Conservation (phyloP, 2,888 invertebrate species). For the Ferdinandea cuprea region DNA sequence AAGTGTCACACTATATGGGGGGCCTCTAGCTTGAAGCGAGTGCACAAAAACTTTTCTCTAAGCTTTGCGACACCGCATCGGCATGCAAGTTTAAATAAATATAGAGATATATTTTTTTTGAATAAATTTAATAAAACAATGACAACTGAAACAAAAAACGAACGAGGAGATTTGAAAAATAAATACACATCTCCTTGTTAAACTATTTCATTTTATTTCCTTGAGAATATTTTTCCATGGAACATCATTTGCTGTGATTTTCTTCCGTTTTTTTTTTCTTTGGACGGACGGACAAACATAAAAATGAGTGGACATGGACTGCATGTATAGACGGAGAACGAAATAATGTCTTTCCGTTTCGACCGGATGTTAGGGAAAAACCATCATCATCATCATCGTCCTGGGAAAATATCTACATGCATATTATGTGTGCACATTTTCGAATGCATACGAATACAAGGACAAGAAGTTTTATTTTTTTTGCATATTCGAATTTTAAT, state of each 20-base stretch:
- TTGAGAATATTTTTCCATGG: constrained; percentile 41
- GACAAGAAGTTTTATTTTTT: too few relatives aligned
- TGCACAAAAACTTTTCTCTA: not conserved
- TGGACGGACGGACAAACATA: not conserved
- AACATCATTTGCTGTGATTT: constrained; percentile 59
- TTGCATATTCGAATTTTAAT: constrained; percentile 64
- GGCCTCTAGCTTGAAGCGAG: not conserved
- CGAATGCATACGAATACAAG: constrained; percentile 16
- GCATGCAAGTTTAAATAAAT: constrained; percentile 65
- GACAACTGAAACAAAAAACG: not conserved
- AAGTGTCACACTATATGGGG: constrained; percentile 35
- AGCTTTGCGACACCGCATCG: not conserved
- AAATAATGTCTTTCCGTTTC: constrained; percentile 66
- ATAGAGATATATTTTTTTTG: constrained; percentile 50
- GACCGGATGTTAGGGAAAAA: constrained; percentile 51
- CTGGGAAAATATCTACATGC: constrained; percentile 34
- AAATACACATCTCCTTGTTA: constrained; percentile 45
- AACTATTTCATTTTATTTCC: constrained; percentile 65
- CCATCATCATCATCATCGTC: constrained; percentile 57
- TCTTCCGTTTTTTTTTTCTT: constrained; percentile 27
- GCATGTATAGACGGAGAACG: constrained; percentile 23
- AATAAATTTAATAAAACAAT: constrained; percentile 52
- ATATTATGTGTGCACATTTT: constrained; percentile 11
- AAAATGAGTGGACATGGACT: constrained; percentile 29
- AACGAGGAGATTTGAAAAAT: constrained; percentile 2